Base-by-base conservation (phyloP, 2,113 vertebrate genomes). In the Tretioscincus oriximinensis region DNA sequence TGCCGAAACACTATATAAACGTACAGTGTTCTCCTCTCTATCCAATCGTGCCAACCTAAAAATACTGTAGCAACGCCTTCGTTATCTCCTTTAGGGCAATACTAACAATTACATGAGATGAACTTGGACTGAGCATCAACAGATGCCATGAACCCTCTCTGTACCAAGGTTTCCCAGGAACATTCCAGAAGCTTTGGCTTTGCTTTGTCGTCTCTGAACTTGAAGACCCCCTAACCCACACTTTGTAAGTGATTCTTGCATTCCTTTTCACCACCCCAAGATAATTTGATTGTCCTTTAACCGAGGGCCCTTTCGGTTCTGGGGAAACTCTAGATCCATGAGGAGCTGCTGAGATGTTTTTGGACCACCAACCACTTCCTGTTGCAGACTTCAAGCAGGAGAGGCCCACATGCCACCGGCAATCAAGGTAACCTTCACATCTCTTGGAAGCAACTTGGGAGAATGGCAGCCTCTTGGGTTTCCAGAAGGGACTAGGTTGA, bases 81-180 rank as follows among this genome's bases (percentile, higher is more conserved):
- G 24, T 3, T 61, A 20, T 73, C 73, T 47, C n/a, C n/a, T 45
- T 58, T 67, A 26, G 31, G 16, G 45, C 4, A 58, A 79, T 35
- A 64, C 84, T 2, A 47, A 77, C 72, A 90, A 41, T 0, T 85
- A 82, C 0, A 82, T 80, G 80, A 84, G 74, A 77, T 41, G 68
- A 73, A 51, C 47, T 68, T 87, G 2, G 28, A 87, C 86, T 3
- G 61, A 84, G 60, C 71, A 76, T 21, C 68, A 76, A 35, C 31
- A 10, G n/a, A 66, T 41, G 67, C 76, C 69, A 35, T 49, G 60
- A 72, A 11, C 80, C 45, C 28, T 72, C 12, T 5, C 28, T 14
- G 24, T 20, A 29, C 21, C 14, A 29, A 31, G 1, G 7, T 35
- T 58, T 41, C 29, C 41, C 22, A 58, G n/a, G 65, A 10, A 7